Conservation (phyloP, 1,140 invertebrate species). For the Pseudobourletiella spinata region DNA sequence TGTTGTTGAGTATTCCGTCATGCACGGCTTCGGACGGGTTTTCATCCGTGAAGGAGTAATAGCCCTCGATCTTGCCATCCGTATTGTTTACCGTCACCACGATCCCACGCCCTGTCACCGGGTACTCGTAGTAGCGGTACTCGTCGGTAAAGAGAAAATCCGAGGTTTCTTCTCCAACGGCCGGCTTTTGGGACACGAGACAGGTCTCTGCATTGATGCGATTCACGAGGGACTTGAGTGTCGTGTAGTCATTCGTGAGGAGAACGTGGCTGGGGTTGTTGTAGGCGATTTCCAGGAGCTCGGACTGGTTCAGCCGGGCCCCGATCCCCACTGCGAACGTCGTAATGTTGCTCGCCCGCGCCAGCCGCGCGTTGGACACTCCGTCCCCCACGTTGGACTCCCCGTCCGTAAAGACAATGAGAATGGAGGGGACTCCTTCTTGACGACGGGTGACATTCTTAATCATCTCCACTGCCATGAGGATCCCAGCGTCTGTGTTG, state of each 20-base stretch:
- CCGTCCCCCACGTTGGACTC: background rate
- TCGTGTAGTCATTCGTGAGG: background rate
- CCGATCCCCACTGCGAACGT: slow-evolving; percentile 4
- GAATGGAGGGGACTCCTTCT: background rate
- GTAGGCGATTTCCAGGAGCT: background rate
- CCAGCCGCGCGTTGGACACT: background rate
- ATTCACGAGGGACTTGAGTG: background rate
- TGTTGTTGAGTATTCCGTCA: background rate
- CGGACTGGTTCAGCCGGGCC: background rate
- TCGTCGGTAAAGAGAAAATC: background rate
- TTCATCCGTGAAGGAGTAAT: background rate
- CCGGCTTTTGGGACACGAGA: background rate
- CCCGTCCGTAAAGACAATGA: slow-evolving; percentile 9
- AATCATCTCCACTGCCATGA: background rate
- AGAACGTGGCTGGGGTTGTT: background rate
- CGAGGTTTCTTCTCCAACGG: background rate
- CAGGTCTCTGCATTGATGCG: background rate
- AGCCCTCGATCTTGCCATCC: background rate
- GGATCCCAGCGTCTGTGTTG: slow-evolving; percentile 1
- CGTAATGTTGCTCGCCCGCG: background rate
- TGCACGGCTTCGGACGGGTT: background rate
- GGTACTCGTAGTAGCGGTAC: background rate
- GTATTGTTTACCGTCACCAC: background rate
- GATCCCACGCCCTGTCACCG: background rate
- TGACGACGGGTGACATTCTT: background rate